phyloP scores from a whole-genome alignment of 2,888 invertebrate genomes.

The Rhodophaea formosa region DNA sequence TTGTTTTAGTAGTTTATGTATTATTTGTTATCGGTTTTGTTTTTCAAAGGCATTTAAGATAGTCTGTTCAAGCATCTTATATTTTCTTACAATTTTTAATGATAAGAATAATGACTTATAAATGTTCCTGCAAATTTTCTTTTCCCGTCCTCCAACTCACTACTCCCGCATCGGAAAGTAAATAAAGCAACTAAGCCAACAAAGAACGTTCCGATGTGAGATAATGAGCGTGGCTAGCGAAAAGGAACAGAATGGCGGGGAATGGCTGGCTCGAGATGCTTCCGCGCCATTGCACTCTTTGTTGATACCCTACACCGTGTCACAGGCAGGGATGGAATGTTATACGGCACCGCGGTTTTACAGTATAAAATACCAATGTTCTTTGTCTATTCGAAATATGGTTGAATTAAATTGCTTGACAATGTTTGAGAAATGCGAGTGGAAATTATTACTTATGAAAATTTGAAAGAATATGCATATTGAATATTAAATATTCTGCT shows the following conservation, averaged over 20 bases:
- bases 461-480: too few relatives aligned
- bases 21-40: too few relatives aligned
- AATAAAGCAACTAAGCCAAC: constrained; percentile 75
- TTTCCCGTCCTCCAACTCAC: not conserved
- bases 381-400: constrained; percentile 16
- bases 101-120: not conserved
- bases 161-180: constrained; percentile 39
- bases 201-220: constrained; percentile 68
- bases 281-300: constrained; percentile 75
- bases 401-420: constrained; percentile 1
- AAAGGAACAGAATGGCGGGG: constrained; percentile 69
- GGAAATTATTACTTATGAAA: too few relatives aligned
- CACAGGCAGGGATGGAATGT: constrained; percentile 47
- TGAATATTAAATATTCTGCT: too few relatives aligned
- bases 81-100: not conserved
- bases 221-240: constrained; percentile 74
- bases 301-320: constrained; percentile 70
- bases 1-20: not conserved
- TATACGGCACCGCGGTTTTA: constrained; percentile 15
- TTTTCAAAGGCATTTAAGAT: too few relatives aligned
- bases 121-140: not conserved
- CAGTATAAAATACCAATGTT: constrained; percentile 17
- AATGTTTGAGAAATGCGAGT: not conserved
- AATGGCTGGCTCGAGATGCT: constrained; percentile 70
- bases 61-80: too few relatives aligned